Base-by-base conservation (phyloP, 2,797 vertebrate genomes). In the Kryptopterus vitreolus region DNA sequence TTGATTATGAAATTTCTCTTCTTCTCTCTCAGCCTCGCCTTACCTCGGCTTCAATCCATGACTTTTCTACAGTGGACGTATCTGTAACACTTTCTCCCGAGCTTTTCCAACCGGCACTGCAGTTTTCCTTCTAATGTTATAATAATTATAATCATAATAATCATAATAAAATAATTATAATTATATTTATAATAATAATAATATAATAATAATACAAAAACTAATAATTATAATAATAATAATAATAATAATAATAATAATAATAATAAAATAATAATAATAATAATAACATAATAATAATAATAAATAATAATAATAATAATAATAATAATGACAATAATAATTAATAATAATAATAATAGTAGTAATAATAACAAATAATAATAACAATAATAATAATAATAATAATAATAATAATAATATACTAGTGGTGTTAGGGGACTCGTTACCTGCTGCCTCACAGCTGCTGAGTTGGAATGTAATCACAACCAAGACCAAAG, bases 11-110 rank as follows among this genome's bases (percentile, higher is more conserved):
- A 43, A 43, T n/a, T n/a, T n/a, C n/a, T n/a, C n/a, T n/a, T n/a
- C n/a, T n/a, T n/a, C n/a, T n/a, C 38, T 43, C 59, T 16, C 5
- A 13, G 13, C 4, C 59, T 16, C 5, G 10, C 9, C 4, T 16
- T 77, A 84, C 82, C 65, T 86, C 85, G 15, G 82, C 80, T 9
- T 84, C 73, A 11, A 75, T 48, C 82, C 82, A 86, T 10, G 78
- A 0, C 50, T 78, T 84, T 1, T 0, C 1, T 3, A 69, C 59
- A 2, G 7, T 1, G 9, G n/a, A 80, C 11, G 58, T 59, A 78
- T 50, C 61, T 86, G 20, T 77, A 86, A 75, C 85, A 84, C 16
- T 71, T 38, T 57, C 24, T 22, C 53, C 65, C 80, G 52, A 82
- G 61, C 55, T 69, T 1, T 46, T 22, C 85, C 85, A 84, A 33